Evolutionary conservation across 2,797 vertebrate species (phyloP).

Genomic region (Sebastes aleutianus): DNA sequence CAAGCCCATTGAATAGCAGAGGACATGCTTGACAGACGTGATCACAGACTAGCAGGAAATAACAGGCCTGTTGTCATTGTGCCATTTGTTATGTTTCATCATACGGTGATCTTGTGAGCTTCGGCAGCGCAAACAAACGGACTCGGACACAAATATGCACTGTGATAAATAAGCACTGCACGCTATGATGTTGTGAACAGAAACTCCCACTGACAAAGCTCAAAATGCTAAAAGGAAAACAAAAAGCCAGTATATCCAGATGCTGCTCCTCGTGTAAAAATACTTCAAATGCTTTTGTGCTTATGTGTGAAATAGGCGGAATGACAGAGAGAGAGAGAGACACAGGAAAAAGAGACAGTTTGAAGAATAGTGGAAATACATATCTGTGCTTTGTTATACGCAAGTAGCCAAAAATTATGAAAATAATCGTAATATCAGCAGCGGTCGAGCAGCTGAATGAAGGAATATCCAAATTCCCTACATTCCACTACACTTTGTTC

Average conservation of each 20-base stretch:
- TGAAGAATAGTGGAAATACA: background rate
- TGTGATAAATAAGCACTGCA: background rate
- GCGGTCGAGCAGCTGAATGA: constrained; percentile 18
- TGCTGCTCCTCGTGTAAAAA: constrained; percentile 32
- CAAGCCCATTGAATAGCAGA: constrained; percentile 54
- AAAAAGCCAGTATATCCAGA: constrained; percentile 26
- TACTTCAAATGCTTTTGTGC: constrained; percentile 47
- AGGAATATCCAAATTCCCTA: constrained; percentile 53
- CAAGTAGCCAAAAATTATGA: background rate
- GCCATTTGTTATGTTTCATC: constrained; percentile 30
- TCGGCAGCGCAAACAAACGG: background rate
- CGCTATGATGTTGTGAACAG: background rate
- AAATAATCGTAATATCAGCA: constrained; percentile 25
- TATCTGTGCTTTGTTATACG: background rate
- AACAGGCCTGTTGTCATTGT: constrained; percentile 35
- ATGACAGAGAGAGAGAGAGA: constrained; percentile 4
- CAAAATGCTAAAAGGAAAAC: background rate
- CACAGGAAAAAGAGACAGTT: background rate
- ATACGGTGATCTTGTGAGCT: background rate
- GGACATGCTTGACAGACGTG: constrained; percentile 45
- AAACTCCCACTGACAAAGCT: background rate
- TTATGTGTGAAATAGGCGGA: constrained; percentile 9
- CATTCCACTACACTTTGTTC: constrained; percentile 58
- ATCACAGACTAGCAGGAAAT: constrained; percentile 57
- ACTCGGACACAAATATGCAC: background rate